Evolutionary conservation across 2,888 invertebrate genomes (phyloP), one percentile per base, ranked within the genome.

Genomic region (Netelia melanura): DNA sequence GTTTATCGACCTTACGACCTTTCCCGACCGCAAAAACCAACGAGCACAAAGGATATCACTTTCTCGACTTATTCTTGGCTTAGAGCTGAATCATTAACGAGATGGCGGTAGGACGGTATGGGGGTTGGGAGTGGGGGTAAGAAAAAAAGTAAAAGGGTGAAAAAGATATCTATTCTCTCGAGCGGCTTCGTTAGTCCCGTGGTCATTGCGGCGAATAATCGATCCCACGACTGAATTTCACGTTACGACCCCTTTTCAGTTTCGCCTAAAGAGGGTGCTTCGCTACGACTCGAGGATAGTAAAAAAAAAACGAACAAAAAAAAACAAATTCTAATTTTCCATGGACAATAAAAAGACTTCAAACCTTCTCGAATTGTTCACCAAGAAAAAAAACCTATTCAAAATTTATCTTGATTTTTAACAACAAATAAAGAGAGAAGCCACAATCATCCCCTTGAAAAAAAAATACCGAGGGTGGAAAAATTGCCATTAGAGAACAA

Each of bases 161-260:
- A 62, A 54, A 30, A 78, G 70, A 79, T 58, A 83, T 79, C 48
- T 74, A 74, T 64, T 83, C 64, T 83, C 56, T 75, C 68, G 67
- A 21, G 58, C 68, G 62, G 62, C 79, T 83, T 83, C 79, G 74
- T 83, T 83, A 83, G 83, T 43, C 48, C 64, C 54, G 23, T 25
- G 78, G 78, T 83, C 83, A 56, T 72, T 80, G 44, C 64, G 65
- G 83, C 30, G 83, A 83, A 79, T 83, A 83, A 83, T 83, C 74
- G 83, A 83, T 83, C 74, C 75, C 70, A 62, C 79, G 44, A 44
- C 25, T n/a, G 79, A 62, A 70, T 83, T 76, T 62, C 62, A n/a
- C 61, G 48, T 74, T 62, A 54, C 64, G 30, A 74, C 48, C 64
- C 64, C 62, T 70, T 62, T 68, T 75, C 11, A 52, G 71, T 25